Conservation (phyloP, 2,888 invertebrate species). For the Clanis bilineata region DNA sequence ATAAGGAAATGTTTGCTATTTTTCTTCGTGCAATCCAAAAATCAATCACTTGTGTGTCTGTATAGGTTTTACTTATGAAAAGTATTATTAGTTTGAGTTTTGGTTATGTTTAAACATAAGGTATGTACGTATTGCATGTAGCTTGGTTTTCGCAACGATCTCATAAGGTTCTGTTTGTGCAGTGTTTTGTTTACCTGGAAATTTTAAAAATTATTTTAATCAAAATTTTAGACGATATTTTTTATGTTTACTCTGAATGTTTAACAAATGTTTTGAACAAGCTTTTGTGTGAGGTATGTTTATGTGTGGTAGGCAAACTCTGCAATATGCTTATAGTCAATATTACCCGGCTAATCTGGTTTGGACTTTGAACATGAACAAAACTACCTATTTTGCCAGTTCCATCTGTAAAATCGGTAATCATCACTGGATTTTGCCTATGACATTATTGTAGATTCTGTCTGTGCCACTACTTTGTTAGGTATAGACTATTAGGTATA, state of each 20-base stretch:
- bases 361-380: too few relatives aligned
- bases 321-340: too few relatives aligned
- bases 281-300: background rate
- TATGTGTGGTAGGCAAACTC: background rate
- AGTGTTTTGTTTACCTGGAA: conserved; percentile 81
- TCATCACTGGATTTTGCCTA: background rate
- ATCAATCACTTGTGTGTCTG: conserved; percentile 11
- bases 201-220: conserved; percentile 60
- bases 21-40: background rate
- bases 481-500: background rate
- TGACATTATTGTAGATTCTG: background rate
- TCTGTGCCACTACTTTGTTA: background rate
- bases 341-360: background rate
- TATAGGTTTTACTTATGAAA: conserved; percentile 49
- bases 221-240: conserved; percentile 24
- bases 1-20: background rate
- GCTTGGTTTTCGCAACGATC: conserved; percentile 82
- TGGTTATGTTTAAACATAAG: conserved; percentile 23
- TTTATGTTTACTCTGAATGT: conserved; percentile 13
- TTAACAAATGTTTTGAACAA: conserved; percentile 2
- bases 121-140: conserved; percentile 50
- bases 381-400: too few relatives aligned
- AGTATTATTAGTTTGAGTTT: conserved; percentile 75
- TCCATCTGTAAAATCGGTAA: too few relatives aligned
- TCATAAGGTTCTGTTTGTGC: conserved; percentile 81